These are phyloP conservation scores for Acronicta psi DNA, from an alignment of 2,888 invertebrate genomes.

Conservation along the genomic window DNA sequence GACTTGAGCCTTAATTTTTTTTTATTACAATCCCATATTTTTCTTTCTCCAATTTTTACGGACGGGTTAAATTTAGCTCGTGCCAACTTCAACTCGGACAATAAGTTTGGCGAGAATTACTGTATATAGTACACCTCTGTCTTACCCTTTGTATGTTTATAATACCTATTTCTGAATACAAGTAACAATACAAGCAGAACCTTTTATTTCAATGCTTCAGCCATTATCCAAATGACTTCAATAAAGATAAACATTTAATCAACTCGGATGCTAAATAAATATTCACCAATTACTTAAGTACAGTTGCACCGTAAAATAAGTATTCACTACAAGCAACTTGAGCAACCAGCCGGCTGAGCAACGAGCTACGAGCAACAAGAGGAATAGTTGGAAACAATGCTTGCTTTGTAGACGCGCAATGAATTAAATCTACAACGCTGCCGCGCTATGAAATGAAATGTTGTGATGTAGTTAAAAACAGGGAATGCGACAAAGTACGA, in stretches of 20 bases:
- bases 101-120: too few relatives aligned
- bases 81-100: too few relatives aligned
- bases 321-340: constrained; percentile 32
- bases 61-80: too few relatives aligned
- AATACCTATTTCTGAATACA: too few relatives aligned
- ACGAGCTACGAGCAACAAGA: constrained; percentile 45
- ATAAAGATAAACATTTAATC: constrained; percentile 22
- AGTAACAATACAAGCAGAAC: too few relatives aligned
- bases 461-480: constrained; percentile 19
- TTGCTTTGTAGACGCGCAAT: constrained; percentile 52
- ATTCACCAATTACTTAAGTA: constrained; percentile 42
- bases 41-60: too few relatives aligned
- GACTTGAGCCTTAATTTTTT: too few relatives aligned
- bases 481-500: constrained; percentile 25
- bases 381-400: constrained; percentile 61
- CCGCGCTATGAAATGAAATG: constrained; percentile 49
- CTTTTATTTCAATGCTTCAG: constrained; percentile 15
- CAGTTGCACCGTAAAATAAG: constrained; percentile 22
- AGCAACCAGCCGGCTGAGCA: constrained; percentile 21
- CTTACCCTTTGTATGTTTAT: too few relatives aligned
- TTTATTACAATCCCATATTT: too few relatives aligned
- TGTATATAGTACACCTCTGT: too few relatives aligned
- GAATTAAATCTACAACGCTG: constrained; percentile 59
- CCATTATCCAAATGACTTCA: constrained; percentile 17
- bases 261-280: constrained; percentile 23